Evolutionary conservation across 2,797 vertebrate genomes (phyloP), one percentile per base, ranked within the genome.

Genomic region (Odontamblyopus lacepedii): DNA sequence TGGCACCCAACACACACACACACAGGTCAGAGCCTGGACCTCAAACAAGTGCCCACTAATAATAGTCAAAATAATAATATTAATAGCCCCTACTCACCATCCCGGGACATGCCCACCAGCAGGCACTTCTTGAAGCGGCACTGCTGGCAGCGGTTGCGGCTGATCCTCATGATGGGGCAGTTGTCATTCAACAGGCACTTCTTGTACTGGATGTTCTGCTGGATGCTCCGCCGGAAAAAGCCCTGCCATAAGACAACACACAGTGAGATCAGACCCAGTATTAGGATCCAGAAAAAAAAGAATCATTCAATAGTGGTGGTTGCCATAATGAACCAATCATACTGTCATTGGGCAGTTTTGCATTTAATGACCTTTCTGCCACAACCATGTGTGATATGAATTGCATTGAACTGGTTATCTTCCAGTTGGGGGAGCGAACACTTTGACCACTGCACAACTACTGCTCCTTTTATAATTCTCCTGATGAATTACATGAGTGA

Each of bases 181-280:
- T 94, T 97, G 82, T 97, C 96, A 30, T 96, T 97, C 93, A 98
- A 97, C 93, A 98, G 95, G 94, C 97, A 98, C 92, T 97, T 98
- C 94, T 98, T 99, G 71, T 99, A 98, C 78, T 98, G 96, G 90
- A 98, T 98, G 90, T 98, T 99, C 87, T 99, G 97, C 80, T 99
- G 97, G 92, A 99, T 99, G 90, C 97, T 98, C 91, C 97, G 94
- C 87, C 97, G 92, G 87, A 98, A 98, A 90, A 98, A 98, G 48
- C 96, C 97, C 97, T 98, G 90, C 19, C 80, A 72, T 50, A 51
- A 15, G 44, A 48, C 6, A 55, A 30, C 38, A 61, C 1, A 56
- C 57, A 55, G 51, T 15, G 44, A 48, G 44, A 48, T 15, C 12
- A 48, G 12, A 48, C 3, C 44, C 44, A 48, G 44, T 13, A 48